phyloP scores from a whole-genome alignment of 2,113 vertebrate species.

The Suncus etruscus region DNA sequence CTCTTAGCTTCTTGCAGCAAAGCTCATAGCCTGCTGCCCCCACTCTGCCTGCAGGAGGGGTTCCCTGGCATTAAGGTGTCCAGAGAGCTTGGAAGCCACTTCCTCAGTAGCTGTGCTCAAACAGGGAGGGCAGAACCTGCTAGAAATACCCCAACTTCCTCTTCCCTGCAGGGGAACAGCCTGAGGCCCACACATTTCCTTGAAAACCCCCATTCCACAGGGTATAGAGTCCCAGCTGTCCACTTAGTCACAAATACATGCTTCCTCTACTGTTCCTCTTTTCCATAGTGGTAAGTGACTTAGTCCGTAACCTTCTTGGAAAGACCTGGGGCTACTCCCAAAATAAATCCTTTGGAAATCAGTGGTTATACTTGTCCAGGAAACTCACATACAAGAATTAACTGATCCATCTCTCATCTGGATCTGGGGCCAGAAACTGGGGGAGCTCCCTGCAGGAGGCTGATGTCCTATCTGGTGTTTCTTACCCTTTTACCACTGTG shows the following conservation, averaged over 20 bases:
- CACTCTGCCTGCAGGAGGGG: neutral
- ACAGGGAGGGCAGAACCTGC: neutral
- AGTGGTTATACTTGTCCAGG: neutral
- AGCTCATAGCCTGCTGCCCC: neutral
- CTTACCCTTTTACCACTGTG: no score
- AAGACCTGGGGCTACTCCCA: neutral
- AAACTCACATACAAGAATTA: neutral
- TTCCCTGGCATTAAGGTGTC: neutral
- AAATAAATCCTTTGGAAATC: neutral
- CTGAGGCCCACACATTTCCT: neutral
- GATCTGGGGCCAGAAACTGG: neutral
- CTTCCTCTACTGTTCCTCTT: neutral
- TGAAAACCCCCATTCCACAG: neutral
- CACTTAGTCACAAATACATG: no score
- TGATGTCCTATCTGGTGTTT: neutral
- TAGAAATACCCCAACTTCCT: neutral
- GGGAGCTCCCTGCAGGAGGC: neutral
- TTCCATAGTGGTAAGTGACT: neutral
- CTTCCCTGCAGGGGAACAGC: no score
- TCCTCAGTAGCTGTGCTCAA: neutral
- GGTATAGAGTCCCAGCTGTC: neutral
- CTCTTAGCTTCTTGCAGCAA: neutral
- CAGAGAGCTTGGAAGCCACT: neutral
- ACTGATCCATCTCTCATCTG: neutral
- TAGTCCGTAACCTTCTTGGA: neutral